A percentile compares a stretch with the other conserved stretches of the same genome.
phyloP scores from a whole-genome alignment of 2,113 vertebrate species.

The Pelecanoides urinatrix region DNA sequence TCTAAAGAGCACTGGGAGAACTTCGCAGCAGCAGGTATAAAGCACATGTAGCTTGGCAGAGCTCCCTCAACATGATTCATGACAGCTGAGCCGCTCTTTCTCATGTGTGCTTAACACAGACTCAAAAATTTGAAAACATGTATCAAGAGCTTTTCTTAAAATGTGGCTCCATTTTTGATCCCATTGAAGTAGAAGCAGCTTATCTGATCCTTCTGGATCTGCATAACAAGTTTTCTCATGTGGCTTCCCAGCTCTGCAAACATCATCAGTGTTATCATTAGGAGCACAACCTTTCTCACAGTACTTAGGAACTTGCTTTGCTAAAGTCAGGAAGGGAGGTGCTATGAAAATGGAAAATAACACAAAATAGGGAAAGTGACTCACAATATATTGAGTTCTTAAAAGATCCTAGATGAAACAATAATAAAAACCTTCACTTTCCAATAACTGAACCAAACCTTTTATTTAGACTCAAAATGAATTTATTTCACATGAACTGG shows the following conservation, averaged over 20 bases:
- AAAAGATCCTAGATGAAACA: background rate
- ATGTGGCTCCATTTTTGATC: background rate
- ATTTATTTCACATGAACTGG: background rate
- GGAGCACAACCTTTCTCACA: slow-evolving; percentile 39
- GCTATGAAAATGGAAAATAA: slow-evolving; percentile 24
- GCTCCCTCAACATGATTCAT: background rate
- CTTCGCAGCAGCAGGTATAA: background rate
- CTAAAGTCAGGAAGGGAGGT: slow-evolving; percentile 46
- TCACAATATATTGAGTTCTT: slow-evolving; percentile 4
- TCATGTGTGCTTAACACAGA: background rate
- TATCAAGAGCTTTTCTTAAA: background rate
- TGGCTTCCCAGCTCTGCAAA: slow-evolving; percentile 14
- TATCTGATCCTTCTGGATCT: slow-evolving; percentile 26
- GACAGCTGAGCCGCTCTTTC: background rate
- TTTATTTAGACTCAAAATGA: background rate
- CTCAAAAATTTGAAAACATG: background rate
- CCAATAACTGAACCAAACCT: background rate
- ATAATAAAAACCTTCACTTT: background rate
- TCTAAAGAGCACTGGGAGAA: background rate
- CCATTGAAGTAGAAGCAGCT: background rate
- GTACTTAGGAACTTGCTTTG: slow-evolving; percentile 12
- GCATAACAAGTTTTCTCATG: background rate
- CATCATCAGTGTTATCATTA: slow-evolving; percentile 36
- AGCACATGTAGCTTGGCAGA: background rate
- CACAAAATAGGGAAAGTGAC: slow-evolving; percentile 37